Base-by-base conservation (phyloP, 2,888 invertebrate genomes). In the Diaphora mendica region DNA sequence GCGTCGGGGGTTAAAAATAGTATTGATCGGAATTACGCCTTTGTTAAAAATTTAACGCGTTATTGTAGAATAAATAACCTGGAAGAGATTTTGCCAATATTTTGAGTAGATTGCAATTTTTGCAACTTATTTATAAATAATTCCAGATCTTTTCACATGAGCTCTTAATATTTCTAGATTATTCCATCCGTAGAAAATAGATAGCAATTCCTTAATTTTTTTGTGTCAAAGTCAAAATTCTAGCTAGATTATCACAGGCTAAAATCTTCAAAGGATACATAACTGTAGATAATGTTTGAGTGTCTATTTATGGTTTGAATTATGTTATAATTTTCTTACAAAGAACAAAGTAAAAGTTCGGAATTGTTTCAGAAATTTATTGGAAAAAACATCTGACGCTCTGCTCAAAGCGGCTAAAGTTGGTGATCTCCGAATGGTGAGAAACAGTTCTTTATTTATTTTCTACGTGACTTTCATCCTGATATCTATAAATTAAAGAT, bases 371-470 rank as follows among this genome's bases (percentile, higher is more conserved):
- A 97, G 98, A 93, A 97, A 97, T 93, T 96, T 98, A 89, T 96
- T 98, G 91, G 98, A 98, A 94, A 98, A 97, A 96, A 97, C 98
- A 85, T 97, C 97, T 85, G 98, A 98, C 92, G 97, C 97, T 85
- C 96, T 98, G 85, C 96, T 98, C 85, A 97, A 97, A 95, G 98
- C 98, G 79, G 98, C 98, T 68, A 98, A 98, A 96, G 96, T 96
- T 86, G 98, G 98, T 79, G 98, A 98, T 94, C 95, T 98, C 77
- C 97, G 96, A 96, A 96, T 97, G 96, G 98, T 98, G 96, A 96
- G 96, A 73, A 64, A 77, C 80, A 55, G 71, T 77, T 79, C 64
- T 68, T 70, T 65, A 70, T 77, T 74, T 80, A 65, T 23, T 71
- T 77, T 70, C 68, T 69, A 51, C 64, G n/a, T 70, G 70, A 74